Percentiles rank a stretch among this genome's conserved stretches.
These are phyloP conservation scores for Dasypus novemcinctus DNA, from an alignment of 2,113 vertebrate genomes.

Conservation along the genomic window DNA sequence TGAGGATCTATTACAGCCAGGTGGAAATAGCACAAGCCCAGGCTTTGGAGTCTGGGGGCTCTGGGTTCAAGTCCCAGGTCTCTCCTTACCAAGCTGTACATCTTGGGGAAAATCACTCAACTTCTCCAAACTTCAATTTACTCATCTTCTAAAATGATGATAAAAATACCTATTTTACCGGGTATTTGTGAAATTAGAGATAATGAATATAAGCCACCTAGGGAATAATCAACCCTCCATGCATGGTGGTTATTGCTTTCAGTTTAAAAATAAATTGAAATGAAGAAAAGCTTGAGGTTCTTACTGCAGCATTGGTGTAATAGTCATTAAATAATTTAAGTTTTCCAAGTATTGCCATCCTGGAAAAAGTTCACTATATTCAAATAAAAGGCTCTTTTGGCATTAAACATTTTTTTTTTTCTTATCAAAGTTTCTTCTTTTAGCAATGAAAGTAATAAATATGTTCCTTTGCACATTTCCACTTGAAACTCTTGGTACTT, in stretches of 20 bases:
- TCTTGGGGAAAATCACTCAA: not conserved
- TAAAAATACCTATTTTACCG: not conserved
- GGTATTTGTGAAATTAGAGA: not conserved
- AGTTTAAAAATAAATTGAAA: not conserved
- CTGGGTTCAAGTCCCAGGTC: not conserved
- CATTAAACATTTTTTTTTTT: not conserved
- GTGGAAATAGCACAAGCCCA: not conserved
- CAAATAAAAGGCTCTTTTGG: not conserved
- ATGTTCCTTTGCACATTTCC: slow-evolving; percentile 38
- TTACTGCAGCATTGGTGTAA: not conserved
- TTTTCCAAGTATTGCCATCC: not conserved
- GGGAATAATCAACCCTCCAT: not conserved
- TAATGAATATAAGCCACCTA: not conserved
- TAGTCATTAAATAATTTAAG: not conserved
- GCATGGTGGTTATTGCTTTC: not conserved
- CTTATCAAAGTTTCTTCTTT: slow-evolving; percentile 16
- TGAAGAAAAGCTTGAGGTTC: not conserved
- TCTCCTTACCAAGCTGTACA: not conserved
- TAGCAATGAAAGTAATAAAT: slow-evolving; percentile 26
- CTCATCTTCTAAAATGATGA: not conserved
- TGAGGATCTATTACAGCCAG: not conserved
- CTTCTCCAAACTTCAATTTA: not conserved
- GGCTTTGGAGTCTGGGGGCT: not conserved
- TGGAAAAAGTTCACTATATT: not conserved
- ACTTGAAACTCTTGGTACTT: not conserved